phyloP scores from a whole-genome alignment of 2,797 vertebrate genomes.

The Peromyscus nudipes region DNA sequence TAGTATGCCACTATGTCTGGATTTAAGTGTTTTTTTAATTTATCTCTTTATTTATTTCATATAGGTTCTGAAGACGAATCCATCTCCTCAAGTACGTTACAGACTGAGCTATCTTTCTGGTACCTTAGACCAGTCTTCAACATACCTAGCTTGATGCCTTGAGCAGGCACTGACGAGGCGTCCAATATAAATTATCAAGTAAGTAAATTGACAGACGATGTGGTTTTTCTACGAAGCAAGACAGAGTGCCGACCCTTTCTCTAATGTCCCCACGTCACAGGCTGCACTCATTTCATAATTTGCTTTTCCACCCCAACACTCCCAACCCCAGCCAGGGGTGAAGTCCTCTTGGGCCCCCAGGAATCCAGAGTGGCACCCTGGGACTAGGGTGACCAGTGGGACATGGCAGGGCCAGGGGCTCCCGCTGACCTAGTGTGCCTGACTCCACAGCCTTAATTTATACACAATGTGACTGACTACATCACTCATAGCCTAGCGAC shows the following conservation, averaged over 20 bases:
- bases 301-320: not conserved
- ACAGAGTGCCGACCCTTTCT: not conserved
- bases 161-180: not conserved
- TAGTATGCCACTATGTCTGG: not conserved
- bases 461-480: slow-evolving; percentile 53
- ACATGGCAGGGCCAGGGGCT: not conserved
- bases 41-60: not conserved
- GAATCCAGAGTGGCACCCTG: not conserved
- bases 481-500: slow-evolving; percentile 73
- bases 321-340: too few relatives aligned
- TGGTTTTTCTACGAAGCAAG: not conserved
- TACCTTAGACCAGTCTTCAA: not conserved
- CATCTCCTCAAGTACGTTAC: not conserved
- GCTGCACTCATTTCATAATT: not conserved
- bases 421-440: not conserved
- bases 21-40: not conserved
- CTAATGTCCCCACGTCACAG: not conserved
- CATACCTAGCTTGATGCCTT: not conserved
- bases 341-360: not conserved
- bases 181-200: not conserved
- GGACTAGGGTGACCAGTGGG: slow-evolving; percentile 9
- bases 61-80: not conserved
- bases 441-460: slow-evolving; percentile 75
- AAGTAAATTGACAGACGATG: not conserved
- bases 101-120: not conserved